phyloP scores from a whole-genome alignment of 2,888 invertebrate genomes.

The Orthonevra nobilis region DNA sequence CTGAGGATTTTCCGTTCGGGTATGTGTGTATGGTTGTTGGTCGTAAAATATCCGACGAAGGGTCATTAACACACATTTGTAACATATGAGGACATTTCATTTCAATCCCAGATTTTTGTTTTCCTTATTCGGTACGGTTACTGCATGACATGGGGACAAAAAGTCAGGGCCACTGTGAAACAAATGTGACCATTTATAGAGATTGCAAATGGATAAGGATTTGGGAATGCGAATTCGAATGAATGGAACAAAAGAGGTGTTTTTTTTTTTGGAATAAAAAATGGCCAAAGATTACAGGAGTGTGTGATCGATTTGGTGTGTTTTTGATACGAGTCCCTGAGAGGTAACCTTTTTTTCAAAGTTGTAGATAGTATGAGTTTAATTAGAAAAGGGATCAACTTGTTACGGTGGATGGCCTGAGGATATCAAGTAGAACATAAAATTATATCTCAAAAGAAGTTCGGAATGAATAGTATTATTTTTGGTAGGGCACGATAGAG shows the following conservation, averaged over 20 bases:
- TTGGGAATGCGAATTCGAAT: slow-evolving; percentile 26
- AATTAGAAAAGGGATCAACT: too few relatives aligned
- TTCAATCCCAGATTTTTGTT: slow-evolving; percentile 41
- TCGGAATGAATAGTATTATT: too few relatives aligned
- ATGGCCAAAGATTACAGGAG: neutral
- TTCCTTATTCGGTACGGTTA: neutral
- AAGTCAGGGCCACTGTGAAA: slow-evolving; percentile 49
- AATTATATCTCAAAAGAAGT: too few relatives aligned
- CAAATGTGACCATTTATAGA: slow-evolving; percentile 66
- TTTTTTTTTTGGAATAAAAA: too few relatives aligned
- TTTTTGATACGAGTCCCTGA: too few relatives aligned
- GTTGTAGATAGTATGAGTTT: too few relatives aligned
- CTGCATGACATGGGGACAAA: slow-evolving; percentile 21
- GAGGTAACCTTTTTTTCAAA: too few relatives aligned
- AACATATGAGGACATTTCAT: slow-evolving; percentile 69
- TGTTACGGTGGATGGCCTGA: too few relatives aligned
- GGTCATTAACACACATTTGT: slow-evolving; percentile 70
- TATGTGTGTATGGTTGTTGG: slow-evolving; percentile 11
- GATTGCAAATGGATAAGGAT: slow-evolving; percentile 51
- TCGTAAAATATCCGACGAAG: slow-evolving; percentile 64
- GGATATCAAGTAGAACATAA: too few relatives aligned
- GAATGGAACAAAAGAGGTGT: neutral
- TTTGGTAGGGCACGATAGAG: too few relatives aligned
- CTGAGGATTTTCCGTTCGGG: neutral
- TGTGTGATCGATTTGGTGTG: slow-evolving; percentile 19